These are phyloP conservation scores for Tringa solitaria DNA, from an alignment of 2,113 vertebrate species.

Conservation along the genomic window DNA sequence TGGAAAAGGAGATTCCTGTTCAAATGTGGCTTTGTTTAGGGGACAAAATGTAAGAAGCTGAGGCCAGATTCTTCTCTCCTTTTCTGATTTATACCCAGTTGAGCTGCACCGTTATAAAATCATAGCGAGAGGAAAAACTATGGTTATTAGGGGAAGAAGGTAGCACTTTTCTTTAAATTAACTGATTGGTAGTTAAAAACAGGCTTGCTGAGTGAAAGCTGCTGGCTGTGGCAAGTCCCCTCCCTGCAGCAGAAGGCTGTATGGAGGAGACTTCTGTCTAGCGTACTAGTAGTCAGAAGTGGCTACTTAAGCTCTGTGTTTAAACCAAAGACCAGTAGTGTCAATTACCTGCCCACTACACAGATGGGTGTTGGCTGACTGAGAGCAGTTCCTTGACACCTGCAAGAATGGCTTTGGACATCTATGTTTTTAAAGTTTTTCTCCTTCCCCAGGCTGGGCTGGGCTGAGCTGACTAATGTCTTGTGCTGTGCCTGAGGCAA, in stretches of 20 bases:
- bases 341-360: not conserved
- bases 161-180: not conserved
- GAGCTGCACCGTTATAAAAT: not conserved
- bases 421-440: not conserved
- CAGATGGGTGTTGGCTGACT: not conserved
- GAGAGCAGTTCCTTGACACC: not conserved
- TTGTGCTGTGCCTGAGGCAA: not conserved
- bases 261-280: not conserved
- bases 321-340: not conserved
- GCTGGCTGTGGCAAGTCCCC: not conserved
- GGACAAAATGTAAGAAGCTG: not conserved
- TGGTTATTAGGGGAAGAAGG: not conserved
- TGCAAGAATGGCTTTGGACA: not conserved
- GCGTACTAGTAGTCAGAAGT: not conserved
- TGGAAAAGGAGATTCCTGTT: not conserved
- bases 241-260: not conserved
- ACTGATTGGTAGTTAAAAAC: not conserved
- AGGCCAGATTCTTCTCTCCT: not conserved
- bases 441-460: not conserved
- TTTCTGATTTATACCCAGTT: not conserved
- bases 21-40: not conserved
- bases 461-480: not conserved
- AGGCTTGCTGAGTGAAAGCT: not conserved
- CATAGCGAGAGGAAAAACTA: not conserved
- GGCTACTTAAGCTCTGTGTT: not conserved